A percentile compares a stretch with the other conserved stretches of the same genome.
Conservation (phyloP, 2,888 invertebrate genomes). For the Baccha elongata region DNA sequence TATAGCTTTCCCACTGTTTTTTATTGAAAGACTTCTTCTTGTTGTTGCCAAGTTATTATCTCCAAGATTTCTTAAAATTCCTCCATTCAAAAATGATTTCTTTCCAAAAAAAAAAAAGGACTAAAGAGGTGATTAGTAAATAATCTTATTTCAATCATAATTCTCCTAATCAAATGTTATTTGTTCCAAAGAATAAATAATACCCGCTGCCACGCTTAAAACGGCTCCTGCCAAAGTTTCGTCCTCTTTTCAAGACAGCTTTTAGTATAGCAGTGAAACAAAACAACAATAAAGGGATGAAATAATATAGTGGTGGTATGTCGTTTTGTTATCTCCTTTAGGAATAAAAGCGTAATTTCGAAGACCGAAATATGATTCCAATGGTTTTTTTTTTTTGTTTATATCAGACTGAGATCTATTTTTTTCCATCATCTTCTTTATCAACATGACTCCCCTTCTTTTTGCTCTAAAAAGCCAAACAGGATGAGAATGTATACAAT, state of each 20-base stretch:
- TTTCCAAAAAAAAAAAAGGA: slow-evolving; percentile 1
- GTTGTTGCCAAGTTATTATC: not conserved
- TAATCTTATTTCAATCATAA: slow-evolving; percentile 31
- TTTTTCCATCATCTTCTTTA: not conserved
- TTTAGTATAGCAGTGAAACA: not conserved
- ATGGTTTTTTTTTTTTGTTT: slow-evolving; percentile 25
- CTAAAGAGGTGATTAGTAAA: slow-evolving; percentile 27
- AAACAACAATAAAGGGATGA: slow-evolving; percentile 4
- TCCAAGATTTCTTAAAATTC: not conserved
- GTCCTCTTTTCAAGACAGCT: not conserved
- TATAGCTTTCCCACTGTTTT: too few relatives aligned
- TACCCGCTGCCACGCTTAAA: not conserved
- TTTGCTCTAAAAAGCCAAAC: not conserved
- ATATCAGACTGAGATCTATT: slow-evolving; percentile 33
- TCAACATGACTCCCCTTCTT: not conserved
- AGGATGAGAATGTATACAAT: not conserved
- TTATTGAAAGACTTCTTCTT: slow-evolving; percentile 10
- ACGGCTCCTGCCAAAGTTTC: not conserved
- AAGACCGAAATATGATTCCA: slow-evolving; percentile 49
- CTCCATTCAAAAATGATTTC: not conserved
- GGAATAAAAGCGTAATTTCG: slow-evolving; percentile 38
- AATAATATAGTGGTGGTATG: slow-evolving; percentile 14
- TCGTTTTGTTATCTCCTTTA: slow-evolving; percentile 31
- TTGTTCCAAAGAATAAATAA: slow-evolving; percentile 17
- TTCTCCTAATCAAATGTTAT: slow-evolving; percentile 36